Base-by-base conservation (phyloP, 2,888 invertebrate species). In the Clepsis dumicolana region DNA sequence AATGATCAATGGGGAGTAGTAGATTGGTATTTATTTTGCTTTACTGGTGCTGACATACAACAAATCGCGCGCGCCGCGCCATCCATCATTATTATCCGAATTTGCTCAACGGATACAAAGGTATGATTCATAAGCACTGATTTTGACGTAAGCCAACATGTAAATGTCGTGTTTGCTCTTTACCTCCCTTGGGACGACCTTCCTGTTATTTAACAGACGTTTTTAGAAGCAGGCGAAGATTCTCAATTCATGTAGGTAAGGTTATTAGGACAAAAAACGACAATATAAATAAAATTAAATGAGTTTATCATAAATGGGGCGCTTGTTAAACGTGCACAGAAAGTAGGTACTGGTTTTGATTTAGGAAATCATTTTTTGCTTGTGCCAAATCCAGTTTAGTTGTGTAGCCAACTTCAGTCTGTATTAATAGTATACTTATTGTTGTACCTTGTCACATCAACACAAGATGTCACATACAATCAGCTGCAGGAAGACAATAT, bases 61-160 rank as follows among this genome's bases (percentile, higher is more conserved):
- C 64, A 57, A 64, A 57, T 68, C 32, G 59, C 50, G 57, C 64
- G 27, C 50, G 50, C n/a, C 32, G 14, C 38, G 48, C 35, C 35
- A 69, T 69, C 65, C 64, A 53, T 70, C 70, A 70, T 70, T 70
- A 57, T 70, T 70, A 70, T 41, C 66, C 62, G 66, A 66, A 70
- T 70, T 70, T 70, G 66, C 56, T 66, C 57, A 70, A 66, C 38
- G 62, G 65, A 70, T 70, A 61, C 54, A 61, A 41, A 66, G 57
- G 66, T 61, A 64, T 64, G 62, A 66, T 66, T 70, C 70, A 70
- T 65, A 66, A 57, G 70, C 63, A 35, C 56, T 66, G 70, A 44
- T 48, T 62, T 65, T 57, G 66, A 66, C 57, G 25, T 59, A 35
- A 65, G 52, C 57, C 27, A 38, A 35, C 62, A 62, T 24, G 50